phyloP scores from a whole-genome alignment of 1,140 invertebrate genomes.

The Planococcus citri region DNA sequence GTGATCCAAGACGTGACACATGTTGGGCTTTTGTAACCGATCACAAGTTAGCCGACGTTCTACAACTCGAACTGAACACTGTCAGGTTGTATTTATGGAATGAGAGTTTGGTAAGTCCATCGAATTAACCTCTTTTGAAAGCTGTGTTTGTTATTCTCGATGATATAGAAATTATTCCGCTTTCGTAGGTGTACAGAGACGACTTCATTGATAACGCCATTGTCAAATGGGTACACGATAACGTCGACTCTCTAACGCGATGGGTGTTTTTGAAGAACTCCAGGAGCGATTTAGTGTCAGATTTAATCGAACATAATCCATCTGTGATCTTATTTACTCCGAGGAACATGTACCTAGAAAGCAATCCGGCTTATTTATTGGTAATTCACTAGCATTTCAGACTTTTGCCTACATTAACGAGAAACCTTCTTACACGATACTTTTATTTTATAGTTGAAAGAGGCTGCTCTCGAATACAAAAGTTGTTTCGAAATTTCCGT shows the following conservation, averaged over 20 bases:
- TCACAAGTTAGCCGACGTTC: slow-evolving; percentile 33
- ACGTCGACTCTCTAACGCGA: slow-evolving; percentile 41
- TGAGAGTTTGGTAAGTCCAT: slow-evolving; percentile 44
- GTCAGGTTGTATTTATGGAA: slow-evolving; percentile 50
- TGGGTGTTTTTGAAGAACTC: slow-evolving; percentile 51
- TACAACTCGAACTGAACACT: slow-evolving; percentile 28
- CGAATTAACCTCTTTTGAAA: slow-evolving; percentile 26
- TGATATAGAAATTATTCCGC: not conserved
- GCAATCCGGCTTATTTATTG: slow-evolving; percentile 24
- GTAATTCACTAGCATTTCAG: too few species aligned
- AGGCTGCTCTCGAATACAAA: slow-evolving; percentile 2
- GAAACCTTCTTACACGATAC: too few species aligned
- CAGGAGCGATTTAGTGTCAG: slow-evolving; percentile 41
- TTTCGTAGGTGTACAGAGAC: not conserved
- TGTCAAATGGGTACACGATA: slow-evolving; percentile 44
- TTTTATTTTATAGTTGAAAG: not conserved
- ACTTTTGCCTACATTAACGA: too few species aligned
- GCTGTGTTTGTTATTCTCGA: too few species aligned
- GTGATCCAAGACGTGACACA: slow-evolving; percentile 51
- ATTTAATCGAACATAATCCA: slow-evolving; percentile 47
- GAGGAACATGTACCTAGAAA: slow-evolving; percentile 30
- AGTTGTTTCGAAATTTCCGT: not conserved
- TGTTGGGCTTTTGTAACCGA: slow-evolving; percentile 54
- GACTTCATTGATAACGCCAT: slow-evolving; percentile 33
- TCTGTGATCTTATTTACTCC: slow-evolving; percentile 58